Evolutionary conservation across 2,113 vertebrate species (phyloP), one percentile per base, ranked within the genome.

Genomic region (Cyprinus carpio): DNA sequence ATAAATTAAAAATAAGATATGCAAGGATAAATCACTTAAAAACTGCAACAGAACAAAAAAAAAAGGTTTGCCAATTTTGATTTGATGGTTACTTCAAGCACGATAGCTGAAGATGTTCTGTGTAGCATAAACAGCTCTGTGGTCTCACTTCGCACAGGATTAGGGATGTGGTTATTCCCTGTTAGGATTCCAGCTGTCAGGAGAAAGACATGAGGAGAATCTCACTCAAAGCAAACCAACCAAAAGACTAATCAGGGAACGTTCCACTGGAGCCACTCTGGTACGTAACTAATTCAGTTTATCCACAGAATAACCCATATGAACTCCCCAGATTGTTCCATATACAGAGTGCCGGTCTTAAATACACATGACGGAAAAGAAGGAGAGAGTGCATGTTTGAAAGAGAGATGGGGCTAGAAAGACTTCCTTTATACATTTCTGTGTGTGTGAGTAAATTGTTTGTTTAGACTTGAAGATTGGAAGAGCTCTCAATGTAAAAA

Each of bases 121-220:
- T 23, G 18, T 43, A 67, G 60, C 64, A 82, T 67, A 82, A 82
- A 54, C 71, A 82, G 46, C 80, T 82, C 43, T 51, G 43, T 69
- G 80, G 43, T 69, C 62, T 51, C 80, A 23, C 40, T 56, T 20
- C 11, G 46, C 80, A 37, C 62, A 71, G 80, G 80, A 82, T 82
- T 82, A 82, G 46, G 46, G 80, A 82, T 82, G 80, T 71, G 64
- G 80, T 54, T 82, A 82, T 71, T 71, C 80, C 64, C 80, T 34
- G 64, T 82, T 71, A 82, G 80, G 64, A 71, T 82, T 82, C 62
- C 64, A 71, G 80, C 80, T 82, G 80, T 82, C 80, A 82, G 31
- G 80, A 82, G 46, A 71, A 71, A 82, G 80, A 82, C 80, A 82
- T 54, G 80, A 67, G 60, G 40, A 81, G 60, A 81, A 67, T 81